A percentile compares a stretch with the other conserved stretches of the same genome.
phyloP scores from a whole-genome alignment of 2,888 invertebrate genomes.

The Drosophila dives region DNA sequence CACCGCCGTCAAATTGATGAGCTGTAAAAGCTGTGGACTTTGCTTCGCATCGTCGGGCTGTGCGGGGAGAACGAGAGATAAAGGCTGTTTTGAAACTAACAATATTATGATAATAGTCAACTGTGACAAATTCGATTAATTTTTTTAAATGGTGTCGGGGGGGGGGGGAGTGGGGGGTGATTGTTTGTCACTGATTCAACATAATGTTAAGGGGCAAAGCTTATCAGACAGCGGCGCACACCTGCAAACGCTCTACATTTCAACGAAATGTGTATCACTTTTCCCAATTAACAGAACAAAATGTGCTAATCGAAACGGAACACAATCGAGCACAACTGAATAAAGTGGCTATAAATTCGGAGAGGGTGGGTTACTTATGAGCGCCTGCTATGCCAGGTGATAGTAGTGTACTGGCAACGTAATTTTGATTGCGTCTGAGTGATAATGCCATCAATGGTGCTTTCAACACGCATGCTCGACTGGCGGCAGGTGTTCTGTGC shows the following conservation, averaged over 20 bases:
- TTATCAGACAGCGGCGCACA: slow-evolving; percentile 59
- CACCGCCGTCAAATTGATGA: slow-evolving; percentile 95
- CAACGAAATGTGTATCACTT: slow-evolving; percentile 65
- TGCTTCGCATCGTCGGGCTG: slow-evolving; percentile 84
- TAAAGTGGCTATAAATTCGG: slow-evolving; percentile 42
- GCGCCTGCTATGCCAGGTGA: slow-evolving; percentile 70
- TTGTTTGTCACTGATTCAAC: slow-evolving; percentile 33
- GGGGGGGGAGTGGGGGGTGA: background rate
- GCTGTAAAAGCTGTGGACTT: slow-evolving; percentile 91
- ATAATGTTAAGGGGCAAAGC: slow-evolving; percentile 17
- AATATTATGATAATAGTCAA: slow-evolving; percentile 28
- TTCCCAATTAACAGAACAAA: slow-evolving; percentile 70
- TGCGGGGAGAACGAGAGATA: background rate
- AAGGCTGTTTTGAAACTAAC: background rate
- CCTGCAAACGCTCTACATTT: slow-evolving; percentile 63
- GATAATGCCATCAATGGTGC: slow-evolving; percentile 59
- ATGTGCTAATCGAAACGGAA: slow-evolving; percentile 74
- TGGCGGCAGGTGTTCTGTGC: slow-evolving; percentile 56
- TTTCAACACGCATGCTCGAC: slow-evolving; percentile 16
- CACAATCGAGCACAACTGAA: slow-evolving; percentile 42
- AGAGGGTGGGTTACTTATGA: slow-evolving; percentile 44
- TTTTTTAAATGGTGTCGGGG: background rate
- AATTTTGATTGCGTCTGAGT: slow-evolving; percentile 30
- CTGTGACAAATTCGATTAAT: slow-evolving; percentile 31
- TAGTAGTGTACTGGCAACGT: slow-evolving; percentile 56